phyloP scores from a whole-genome alignment of 1,140 invertebrate genomes.

The Oryzaephilus surinamensis region DNA sequence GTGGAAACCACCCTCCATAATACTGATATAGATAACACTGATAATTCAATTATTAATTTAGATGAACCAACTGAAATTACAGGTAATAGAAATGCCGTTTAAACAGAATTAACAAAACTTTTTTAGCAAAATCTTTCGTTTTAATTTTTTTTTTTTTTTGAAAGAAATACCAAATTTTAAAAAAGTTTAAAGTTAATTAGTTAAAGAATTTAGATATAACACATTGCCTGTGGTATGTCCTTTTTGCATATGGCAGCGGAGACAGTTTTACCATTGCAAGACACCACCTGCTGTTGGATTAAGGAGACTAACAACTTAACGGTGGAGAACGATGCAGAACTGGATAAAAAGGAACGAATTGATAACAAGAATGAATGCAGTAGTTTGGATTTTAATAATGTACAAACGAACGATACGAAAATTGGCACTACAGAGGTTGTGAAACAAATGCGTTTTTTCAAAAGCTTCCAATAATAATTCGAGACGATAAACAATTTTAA shows the following conservation, averaged over 20 bases:
- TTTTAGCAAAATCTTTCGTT: too few species aligned
- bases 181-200: too few species aligned
- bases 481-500: too few species aligned
- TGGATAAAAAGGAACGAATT: neutral
- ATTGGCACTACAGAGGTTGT: too few species aligned
- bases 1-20: slow-evolving; percentile 6
- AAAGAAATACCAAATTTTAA: too few species aligned
- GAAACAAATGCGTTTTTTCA: too few species aligned
- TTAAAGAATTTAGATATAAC: slow-evolving; percentile 21
- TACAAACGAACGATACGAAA: slow-evolving; percentile 24
- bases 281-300: slow-evolving; percentile 8
- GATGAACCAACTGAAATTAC: slow-evolving; percentile 9
- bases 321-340: neutral
- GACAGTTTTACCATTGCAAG: slow-evolving; percentile 27
- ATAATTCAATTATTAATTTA: neutral
- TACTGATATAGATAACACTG: slow-evolving; percentile 1
- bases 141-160: too few species aligned
- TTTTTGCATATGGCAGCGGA: slow-evolving; percentile 22
- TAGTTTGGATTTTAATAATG: slow-evolving; percentile 16
- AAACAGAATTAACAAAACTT: too few species aligned
- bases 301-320: too few species aligned
- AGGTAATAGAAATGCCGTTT: slow-evolving; percentile 18
- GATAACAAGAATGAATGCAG: slow-evolving; percentile 30
- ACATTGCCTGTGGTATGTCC: slow-evolving; percentile 18
- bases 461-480: too few species aligned